These are phyloP conservation scores for Rotaria socialis DNA, from an alignment of 2,888 invertebrate genomes.

Conservation along the genomic window DNA sequence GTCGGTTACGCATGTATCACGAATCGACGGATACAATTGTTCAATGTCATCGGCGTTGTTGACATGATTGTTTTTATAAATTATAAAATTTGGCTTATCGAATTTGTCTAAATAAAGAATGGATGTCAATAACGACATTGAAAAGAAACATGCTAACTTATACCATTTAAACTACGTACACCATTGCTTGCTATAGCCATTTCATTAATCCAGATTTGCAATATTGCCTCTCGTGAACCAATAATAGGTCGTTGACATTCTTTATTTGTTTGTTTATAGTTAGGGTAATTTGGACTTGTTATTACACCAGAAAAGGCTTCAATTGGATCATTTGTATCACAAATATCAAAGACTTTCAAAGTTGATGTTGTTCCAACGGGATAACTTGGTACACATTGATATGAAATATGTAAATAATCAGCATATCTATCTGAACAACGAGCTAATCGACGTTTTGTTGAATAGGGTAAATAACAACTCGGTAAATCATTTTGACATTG, in stretches of 20 bases:
- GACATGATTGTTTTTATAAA: not conserved
- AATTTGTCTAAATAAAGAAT: not conserved
- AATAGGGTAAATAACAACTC: not conserved
- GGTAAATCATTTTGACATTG: not conserved
- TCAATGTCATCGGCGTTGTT: not conserved
- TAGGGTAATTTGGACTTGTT: constrained; percentile 40
- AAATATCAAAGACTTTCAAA: constrained; percentile 32
- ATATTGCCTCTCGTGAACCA: not conserved
- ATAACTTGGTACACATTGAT: constrained; percentile 42
- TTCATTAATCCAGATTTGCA: constrained; percentile 40
- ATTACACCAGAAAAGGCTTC: constrained; percentile 31
- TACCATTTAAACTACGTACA: not conserved
- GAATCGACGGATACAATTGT: not conserved
- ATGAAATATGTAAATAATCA: constrained; percentile 39
- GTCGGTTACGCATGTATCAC: constrained; percentile 13
- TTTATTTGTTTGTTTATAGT: constrained; percentile 34
- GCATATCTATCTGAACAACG: constrained; percentile 37
- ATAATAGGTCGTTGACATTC: constrained; percentile 37
- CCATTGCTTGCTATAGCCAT: constrained; percentile 29
- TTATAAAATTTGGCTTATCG: not conserved
- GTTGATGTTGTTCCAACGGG: not conserved
- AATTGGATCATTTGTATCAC: constrained; percentile 1
- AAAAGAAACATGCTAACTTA: not conserved
- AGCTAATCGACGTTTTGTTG: not conserved
- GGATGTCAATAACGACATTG: not conserved